A percentile compares a stretch with the other conserved stretches of the same genome.
These are phyloP conservation scores for Latrodectus elegans DNA, from an alignment of 2,888 invertebrate genomes.

Conservation along the genomic window DNA sequence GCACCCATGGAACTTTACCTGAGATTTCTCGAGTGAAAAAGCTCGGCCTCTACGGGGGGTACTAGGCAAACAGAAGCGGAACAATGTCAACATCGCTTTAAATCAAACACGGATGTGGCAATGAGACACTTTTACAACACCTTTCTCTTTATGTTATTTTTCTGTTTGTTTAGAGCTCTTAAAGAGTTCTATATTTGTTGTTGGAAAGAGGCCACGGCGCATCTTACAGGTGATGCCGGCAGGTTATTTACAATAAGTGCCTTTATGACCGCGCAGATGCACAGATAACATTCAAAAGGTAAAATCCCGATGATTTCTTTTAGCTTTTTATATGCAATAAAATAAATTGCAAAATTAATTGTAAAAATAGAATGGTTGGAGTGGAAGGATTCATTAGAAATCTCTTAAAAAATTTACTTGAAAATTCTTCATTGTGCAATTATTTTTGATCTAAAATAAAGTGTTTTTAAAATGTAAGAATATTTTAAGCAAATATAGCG, in stretches of 20 bases:
- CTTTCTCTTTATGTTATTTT: conserved; percentile 32
- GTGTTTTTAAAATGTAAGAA: too few species aligned
- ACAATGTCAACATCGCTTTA: conserved; percentile 60
- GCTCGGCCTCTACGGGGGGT: conserved; percentile 43
- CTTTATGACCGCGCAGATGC: not conserved
- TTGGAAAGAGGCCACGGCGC: conserved; percentile 39
- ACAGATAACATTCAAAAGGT: too few species aligned
- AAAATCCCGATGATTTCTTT: too few species aligned
- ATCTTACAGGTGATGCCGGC: conserved; percentile 6
- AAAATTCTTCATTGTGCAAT: too few species aligned
- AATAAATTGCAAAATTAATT: too few species aligned
- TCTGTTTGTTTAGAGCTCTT: conserved; percentile 28
- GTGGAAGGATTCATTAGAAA: too few species aligned
- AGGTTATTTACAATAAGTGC: conserved; percentile 17
- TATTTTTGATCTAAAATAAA: too few species aligned
- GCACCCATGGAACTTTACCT: conserved; percentile 4
- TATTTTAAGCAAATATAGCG: too few species aligned
- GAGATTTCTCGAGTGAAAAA: conserved; percentile 17
- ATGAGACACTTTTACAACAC: conserved; percentile 64
- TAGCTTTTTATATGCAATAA: too few species aligned
- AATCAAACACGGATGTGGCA: conserved; percentile 68
- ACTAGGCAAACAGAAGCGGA: conserved; percentile 62
- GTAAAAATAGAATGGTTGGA: too few species aligned
- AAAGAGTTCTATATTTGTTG: conserved; percentile 19
- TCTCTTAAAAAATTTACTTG: too few species aligned